phyloP scores from a whole-genome alignment of 2,797 vertebrate species.

The Cichlasoma orientale region DNA sequence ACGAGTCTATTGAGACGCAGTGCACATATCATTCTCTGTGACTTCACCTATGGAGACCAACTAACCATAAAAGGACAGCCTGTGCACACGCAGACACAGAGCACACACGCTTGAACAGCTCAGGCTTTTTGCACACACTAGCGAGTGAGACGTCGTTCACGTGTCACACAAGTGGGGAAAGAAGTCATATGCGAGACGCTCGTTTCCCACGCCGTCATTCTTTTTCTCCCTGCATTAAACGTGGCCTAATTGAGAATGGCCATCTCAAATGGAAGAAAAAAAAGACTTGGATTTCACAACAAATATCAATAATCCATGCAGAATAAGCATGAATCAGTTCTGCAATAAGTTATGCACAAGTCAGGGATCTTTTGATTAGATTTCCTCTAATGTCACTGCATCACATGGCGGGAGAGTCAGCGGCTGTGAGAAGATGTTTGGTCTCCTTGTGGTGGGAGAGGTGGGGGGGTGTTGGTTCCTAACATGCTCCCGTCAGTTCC shows the following conservation, averaged over 20 bases:
- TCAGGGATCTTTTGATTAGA: slow-evolving; percentile 66
- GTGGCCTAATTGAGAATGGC: slow-evolving; percentile 29
- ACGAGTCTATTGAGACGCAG: slow-evolving; percentile 20
- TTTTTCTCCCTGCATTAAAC: slow-evolving; percentile 49
- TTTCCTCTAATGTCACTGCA: slow-evolving; percentile 51
- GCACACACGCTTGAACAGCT: slow-evolving; percentile 1
- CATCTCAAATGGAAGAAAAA: slow-evolving; percentile 17
- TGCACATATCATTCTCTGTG: slow-evolving; percentile 4
- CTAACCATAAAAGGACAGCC: neutral
- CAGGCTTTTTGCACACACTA: slow-evolving; percentile 26
- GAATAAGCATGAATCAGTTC: slow-evolving; percentile 67
- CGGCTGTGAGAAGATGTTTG: slow-evolving; percentile 37
- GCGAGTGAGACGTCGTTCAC: slow-evolving; percentile 50
- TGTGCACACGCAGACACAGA: neutral
- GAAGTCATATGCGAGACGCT: slow-evolving; percentile 43
- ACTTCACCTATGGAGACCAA: slow-evolving; percentile 35
- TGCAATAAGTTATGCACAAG: slow-evolving; percentile 47
- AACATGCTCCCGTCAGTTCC: slow-evolving; percentile 51
- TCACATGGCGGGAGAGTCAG: slow-evolving; percentile 42
- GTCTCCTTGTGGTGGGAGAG: slow-evolving; percentile 31
- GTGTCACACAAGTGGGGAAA: slow-evolving; percentile 23
- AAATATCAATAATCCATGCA: slow-evolving; percentile 67
- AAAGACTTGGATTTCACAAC: slow-evolving; percentile 33
- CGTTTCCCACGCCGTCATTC: slow-evolving; percentile 33
- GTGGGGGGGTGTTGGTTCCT: slow-evolving; percentile 14